phyloP scores from a whole-genome alignment of 2,797 vertebrate species.

The Apogon talboti region DNA sequence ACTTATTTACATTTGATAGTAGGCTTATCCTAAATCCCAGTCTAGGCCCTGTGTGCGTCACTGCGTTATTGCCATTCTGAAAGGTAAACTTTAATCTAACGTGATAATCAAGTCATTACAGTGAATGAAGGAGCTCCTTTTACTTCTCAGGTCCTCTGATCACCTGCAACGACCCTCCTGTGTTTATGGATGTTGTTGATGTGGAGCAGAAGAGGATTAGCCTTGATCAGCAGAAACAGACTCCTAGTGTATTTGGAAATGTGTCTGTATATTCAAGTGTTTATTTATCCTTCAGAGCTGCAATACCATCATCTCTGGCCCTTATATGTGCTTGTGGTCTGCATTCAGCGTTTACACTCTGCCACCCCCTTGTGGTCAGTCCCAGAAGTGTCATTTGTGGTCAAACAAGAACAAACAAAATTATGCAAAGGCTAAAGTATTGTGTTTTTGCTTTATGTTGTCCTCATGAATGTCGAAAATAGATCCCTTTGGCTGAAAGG shows the following conservation, averaged over 20 bases:
- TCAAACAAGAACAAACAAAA: conserved; percentile 22
- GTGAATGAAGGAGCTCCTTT: conserved; percentile 4
- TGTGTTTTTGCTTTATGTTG: conserved; percentile 37
- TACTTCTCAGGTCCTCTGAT: background rate
- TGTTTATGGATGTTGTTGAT: conserved; percentile 7
- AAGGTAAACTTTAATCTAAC: conserved; percentile 21
- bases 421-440: conserved; percentile 35
- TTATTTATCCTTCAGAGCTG: conserved; percentile 10
- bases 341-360: conserved; percentile 7
- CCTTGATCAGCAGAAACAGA: conserved; percentile 1
- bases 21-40: background rate
- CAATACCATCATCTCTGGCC: background rate
- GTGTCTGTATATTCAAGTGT: conserved; percentile 10
- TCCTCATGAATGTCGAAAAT: conserved; percentile 56
- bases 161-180: background rate
- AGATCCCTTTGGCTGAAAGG: conserved; percentile 43
- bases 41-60: conserved; percentile 4
- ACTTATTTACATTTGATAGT: conserved; percentile 26
- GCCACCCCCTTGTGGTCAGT: conserved; percentile 68
- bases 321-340: background rate
- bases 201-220: background rate
- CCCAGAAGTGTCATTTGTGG: conserved; percentile 20
- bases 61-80: background rate
- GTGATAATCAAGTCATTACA: background rate
- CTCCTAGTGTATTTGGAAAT: conserved; percentile 11